Evolutionary conservation across 1,140 invertebrate genomes (phyloP).

Genomic region (Nasonia giraulti): DNA sequence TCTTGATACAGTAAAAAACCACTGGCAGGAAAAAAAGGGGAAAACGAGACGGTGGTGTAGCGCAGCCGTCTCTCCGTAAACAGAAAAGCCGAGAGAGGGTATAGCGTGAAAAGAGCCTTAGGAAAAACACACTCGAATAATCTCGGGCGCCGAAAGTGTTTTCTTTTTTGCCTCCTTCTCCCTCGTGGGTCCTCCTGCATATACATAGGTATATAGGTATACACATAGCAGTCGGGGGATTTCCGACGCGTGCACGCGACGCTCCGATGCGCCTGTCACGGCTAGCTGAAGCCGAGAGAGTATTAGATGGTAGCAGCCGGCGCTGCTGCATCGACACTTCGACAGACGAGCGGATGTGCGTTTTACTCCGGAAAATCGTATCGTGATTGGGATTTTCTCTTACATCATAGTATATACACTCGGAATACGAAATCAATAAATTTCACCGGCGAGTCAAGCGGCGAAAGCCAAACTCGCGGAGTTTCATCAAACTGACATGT

Average conservation of each 20-base stretch:
- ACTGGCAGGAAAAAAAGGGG: not conserved
- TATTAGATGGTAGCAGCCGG: not conserved
- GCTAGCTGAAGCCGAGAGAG: not conserved
- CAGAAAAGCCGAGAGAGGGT: not conserved
- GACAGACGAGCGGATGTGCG: not conserved
- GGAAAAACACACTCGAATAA: slow-evolving; percentile 43
- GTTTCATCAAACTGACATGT: too few species aligned
- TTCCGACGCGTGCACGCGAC: too few species aligned
- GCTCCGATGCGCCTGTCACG: not conserved
- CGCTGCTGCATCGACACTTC: not conserved
- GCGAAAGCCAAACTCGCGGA: too few species aligned
- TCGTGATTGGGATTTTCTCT: too few species aligned
- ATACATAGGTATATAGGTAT: not conserved
- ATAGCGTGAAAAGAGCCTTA: slow-evolving; percentile 18
- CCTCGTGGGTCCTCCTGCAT: not conserved
- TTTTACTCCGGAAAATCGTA: not conserved
- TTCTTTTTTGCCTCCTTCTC: not conserved
- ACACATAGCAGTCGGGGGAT: too few species aligned
- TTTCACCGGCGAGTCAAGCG: too few species aligned
- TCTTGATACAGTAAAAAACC: not conserved
- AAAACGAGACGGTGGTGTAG: not conserved
- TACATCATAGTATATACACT: too few species aligned
- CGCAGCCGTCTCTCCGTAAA: not conserved
- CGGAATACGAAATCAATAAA: too few species aligned
- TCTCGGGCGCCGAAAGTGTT: not conserved